Base-by-base conservation (phyloP, 2,888 invertebrate genomes). In the Campopleginae sp. region DNA sequence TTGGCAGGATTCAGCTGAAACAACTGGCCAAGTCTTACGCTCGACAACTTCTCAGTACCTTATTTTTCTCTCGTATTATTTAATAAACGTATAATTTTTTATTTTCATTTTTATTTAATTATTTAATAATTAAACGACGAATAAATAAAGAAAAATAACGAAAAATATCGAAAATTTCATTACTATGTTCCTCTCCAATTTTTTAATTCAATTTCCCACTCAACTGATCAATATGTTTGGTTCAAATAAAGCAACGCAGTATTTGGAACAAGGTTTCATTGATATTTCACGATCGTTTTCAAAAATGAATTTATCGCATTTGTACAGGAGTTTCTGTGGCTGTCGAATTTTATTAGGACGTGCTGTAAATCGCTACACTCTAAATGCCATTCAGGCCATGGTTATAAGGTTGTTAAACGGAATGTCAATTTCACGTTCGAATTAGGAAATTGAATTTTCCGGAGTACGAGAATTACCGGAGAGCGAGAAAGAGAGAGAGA, bases 1-100 rank as follows among this genome's bases (percentile, higher is more conserved):
- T 93, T n/a, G 87, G 79, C 51, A 87, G 86, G 31, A 72, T 79
- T 6, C 68, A 77, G 66, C 46, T 88, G 46, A 77, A 77, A 77
- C 76, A 81, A 51, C 68, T 85, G 31, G 86, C 84, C 7, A 44
- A 61, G 8, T 76, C 85, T 17, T 80, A 80, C 51, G 58, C 46
- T 5, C 33, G 31, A 48, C 63, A 27, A 85, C 33, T 58, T 2
- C 0, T 10, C 58, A 5, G 27, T 27, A 3, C 33, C 33, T 54
- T 2, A n/a, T 12, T 54, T 7, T 19, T 27, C 23, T 23, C 19
- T 27, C 23, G 1, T 14, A 58, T 27, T 23, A 5, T 27, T 27
- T 5, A 23, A 5, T 58, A 8, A 27, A 23, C 42, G 19, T 23
- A 66, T 4, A 19, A 19, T 66, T 66, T n/a, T n/a, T n/a, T n/a